phyloP scores from a whole-genome alignment of 2,888 invertebrate genomes.

The Xylophagus ater region DNA sequence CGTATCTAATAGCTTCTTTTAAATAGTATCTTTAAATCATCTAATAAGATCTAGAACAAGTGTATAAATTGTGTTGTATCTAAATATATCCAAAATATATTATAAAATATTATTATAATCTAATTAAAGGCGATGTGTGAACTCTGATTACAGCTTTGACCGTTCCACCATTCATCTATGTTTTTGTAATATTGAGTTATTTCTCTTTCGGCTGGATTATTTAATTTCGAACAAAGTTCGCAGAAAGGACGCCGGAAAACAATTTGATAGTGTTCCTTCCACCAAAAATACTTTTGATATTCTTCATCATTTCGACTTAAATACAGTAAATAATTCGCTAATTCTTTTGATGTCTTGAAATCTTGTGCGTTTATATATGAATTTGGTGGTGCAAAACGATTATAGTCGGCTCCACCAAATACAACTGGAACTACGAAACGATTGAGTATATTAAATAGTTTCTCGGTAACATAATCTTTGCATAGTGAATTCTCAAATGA shows the following conservation, averaged over 20 bases:
- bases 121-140: no score
- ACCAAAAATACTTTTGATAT: constrained; percentile 47
- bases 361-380: constrained; percentile 48
- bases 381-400: constrained; percentile 41
- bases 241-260: constrained; percentile 20
- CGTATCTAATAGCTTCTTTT: neutral
- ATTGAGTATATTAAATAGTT: constrained; percentile 46
- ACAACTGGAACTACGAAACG: constrained; percentile 55
- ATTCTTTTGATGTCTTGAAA: constrained; percentile 40
- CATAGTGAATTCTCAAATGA: constrained; percentile 62
- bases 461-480: constrained; percentile 52
- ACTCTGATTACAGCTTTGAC: constrained; percentile 29
- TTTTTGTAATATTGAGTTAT: no score
- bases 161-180: constrained; percentile 34
- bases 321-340: constrained; percentile 42
- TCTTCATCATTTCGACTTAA: constrained; percentile 42
- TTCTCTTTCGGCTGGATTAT: no score
- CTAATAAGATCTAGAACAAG: neutral
- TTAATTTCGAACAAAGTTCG: constrained; percentile 24
- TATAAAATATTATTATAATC: neutral
- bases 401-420: constrained; percentile 52
- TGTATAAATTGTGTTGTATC: neutral
- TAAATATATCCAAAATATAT: neutral
- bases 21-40: neutral
- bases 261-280: constrained; percentile 39